Base-by-base conservation (phyloP, 2,113 vertebrate genomes). In the Columbina picui region DNA sequence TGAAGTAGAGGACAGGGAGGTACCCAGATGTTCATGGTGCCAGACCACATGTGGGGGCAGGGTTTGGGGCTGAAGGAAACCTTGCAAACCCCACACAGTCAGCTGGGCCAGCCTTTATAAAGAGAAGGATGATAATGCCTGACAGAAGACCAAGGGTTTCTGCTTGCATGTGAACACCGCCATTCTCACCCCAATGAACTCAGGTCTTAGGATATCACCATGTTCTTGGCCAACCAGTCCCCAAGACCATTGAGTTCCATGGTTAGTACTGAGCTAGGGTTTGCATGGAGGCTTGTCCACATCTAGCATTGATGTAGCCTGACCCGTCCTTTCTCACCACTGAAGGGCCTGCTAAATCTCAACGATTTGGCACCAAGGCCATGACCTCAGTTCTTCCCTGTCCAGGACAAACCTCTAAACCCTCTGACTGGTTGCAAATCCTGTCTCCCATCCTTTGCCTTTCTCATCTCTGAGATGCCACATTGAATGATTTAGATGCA, bases 21-120 rank as follows among this genome's bases (percentile, higher is more conserved):
- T 30, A 12, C 10, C 15, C 38, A 65, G 57, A 38, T 9, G 8
- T 39, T 18, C 26, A 14, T 16, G 14, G 25, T 17, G 15, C 30
- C 10, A 1, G 1, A 3, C 26, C 30, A 25, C 18, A 20, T 3
- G 17, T 32, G 25, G 53, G 10, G 9, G 7, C 22, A 68, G 20
- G 8, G 3, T 36, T 29, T 52, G 56, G 10, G 27, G 25, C 12
- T 64, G 30, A 43, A 39, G 23, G n/a, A 59, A 77, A 39, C 45
- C 7, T 74, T 41, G 17, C n/a, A 68, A 61, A 68, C 3, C 53
- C 17, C 41, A 25, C 11, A 26, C 1, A 4, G 18, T 30, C 39
- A 39, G 2, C 25, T 34, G 50, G 30, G 32, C 18, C 21, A 53
- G 27, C 9, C 6, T 67, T 53, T 60, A 32, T 27, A 27, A 71